These are phyloP conservation scores for Laticauda colubrina DNA, from an alignment of 2,113 vertebrate genomes.

Conservation along the genomic window DNA sequence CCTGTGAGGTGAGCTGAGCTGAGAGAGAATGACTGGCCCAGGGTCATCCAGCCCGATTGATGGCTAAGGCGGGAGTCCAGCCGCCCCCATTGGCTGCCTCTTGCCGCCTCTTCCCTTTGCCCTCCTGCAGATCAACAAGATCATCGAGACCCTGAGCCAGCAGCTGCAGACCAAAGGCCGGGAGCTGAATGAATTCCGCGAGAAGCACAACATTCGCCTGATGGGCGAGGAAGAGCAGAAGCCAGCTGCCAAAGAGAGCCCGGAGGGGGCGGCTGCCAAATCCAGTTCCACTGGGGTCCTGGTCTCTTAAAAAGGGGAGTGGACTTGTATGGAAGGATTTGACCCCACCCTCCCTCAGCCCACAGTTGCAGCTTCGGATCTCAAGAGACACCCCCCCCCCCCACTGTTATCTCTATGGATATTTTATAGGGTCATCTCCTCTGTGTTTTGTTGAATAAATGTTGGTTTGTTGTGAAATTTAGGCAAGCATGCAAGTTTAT, in stretches of 20 bases:
- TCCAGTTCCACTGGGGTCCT: conserved; percentile 77
- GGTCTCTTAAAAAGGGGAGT: conserved; percentile 76
- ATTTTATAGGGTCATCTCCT: conserved; percentile 33
- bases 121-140: conserved; percentile 75
- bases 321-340: background rate
- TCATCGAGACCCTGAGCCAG: conserved; percentile 79
- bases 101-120: background rate
- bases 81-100: background rate
- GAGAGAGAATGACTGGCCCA: background rate
- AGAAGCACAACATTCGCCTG: conserved; percentile 90
- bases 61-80: background rate
- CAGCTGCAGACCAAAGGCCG: conserved; percentile 88
- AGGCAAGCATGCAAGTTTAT: too few relatives aligned
- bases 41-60: background rate
- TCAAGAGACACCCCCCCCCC: background rate
- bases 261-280: conserved; percentile 76
- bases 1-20: background rate
- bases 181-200: conserved; percentile 89
- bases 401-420: conserved; percentile 30
- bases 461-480: background rate
- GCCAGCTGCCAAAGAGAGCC: conserved; percentile 71
- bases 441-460: conserved; percentile 68
- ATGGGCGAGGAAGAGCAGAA: conserved; percentile 84
- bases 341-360: conserved; percentile 3
- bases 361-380: conserved; percentile 8